Evolutionary conservation across 2,113 vertebrate species (phyloP), one percentile per base, ranked within the genome.

Genomic region (Chloroceryle aenea): DNA sequence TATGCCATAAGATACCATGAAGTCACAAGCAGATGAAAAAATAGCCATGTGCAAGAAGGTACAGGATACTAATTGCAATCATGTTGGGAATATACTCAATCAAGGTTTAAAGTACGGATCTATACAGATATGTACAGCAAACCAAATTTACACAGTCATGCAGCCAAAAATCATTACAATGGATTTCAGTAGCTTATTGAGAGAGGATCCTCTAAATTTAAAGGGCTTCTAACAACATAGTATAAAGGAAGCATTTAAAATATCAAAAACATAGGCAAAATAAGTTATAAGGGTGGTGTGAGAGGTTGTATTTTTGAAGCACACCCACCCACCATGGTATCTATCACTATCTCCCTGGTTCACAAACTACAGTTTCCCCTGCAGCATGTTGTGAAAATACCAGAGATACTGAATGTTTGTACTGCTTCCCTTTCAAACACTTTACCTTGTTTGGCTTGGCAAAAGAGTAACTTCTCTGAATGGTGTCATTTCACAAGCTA

Each of bases 381-480:
- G 29, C 25, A 88, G 76, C 63, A 69, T 84, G 42, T 2, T 88
- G 29, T 71, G 94, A 19, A 96, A 96, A 97, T 77, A 96, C 10
- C 36, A 94, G 59, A 92, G 90, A 87, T 71, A 92, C 22, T 84
- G 55, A 47, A 11, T 96, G 55, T 95, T 92, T 96, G 90, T 38
- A 86, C 34, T 81, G 68, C 75, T 92, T 94, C 88, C 38, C 72
- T 95, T 92, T 89, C 92, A 69, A 94, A 95, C 76, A 86, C 90
- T 71, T 92, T 55, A 32, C 76, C 47, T 92, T 92, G 85, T 94
- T 97, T 93, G 76, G 53, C 29, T 88, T 95, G 76, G 83, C 85
- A 34, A 67, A 77, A 86, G 64, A 87, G 34, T 56, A 93, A 75
- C 85, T 36, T 20, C 53, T 42, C 58, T 83, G 64, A 90, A 68